Conservation (phyloP, 2,113 vertebrate species). For the Probosciger aterrimus region DNA sequence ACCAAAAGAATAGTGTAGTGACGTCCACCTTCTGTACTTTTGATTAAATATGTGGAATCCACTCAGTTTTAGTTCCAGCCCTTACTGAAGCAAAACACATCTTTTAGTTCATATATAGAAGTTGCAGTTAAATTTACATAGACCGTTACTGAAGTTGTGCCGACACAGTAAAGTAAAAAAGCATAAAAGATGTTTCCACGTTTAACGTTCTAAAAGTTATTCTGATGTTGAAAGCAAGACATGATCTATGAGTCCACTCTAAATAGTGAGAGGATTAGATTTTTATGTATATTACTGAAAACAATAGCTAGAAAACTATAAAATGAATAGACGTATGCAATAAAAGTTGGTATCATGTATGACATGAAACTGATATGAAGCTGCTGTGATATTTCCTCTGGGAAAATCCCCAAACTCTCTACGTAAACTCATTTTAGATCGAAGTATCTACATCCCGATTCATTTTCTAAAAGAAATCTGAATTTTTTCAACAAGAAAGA, state of each 20-base stretch:
- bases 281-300: constrained; percentile 22
- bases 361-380: not conserved
- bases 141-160: not conserved
- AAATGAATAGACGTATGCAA: not conserved
- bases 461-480: constrained; percentile 72
- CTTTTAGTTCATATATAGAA: not conserved
- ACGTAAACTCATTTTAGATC: constrained; percentile 81
- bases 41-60: not conserved
- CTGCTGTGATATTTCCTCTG: not conserved
- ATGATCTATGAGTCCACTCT: not conserved
- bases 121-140: not conserved
- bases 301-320: constrained; percentile 4
- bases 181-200: not conserved
- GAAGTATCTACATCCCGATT: constrained; percentile 77
- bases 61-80: not conserved
- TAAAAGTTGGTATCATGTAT: not conserved
- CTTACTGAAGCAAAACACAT: not conserved
- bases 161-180: not conserved
- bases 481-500: not conserved
- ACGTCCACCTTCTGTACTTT: not conserved
- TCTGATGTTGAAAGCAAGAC: constrained; percentile 10
- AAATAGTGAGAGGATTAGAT: not conserved
- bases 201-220: not conserved
- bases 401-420: constrained; percentile 19
- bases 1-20: not conserved